These are phyloP conservation scores for Tympanuchus pallidicinctus DNA, from an alignment of 2,113 vertebrate species.

Conservation along the genomic window DNA sequence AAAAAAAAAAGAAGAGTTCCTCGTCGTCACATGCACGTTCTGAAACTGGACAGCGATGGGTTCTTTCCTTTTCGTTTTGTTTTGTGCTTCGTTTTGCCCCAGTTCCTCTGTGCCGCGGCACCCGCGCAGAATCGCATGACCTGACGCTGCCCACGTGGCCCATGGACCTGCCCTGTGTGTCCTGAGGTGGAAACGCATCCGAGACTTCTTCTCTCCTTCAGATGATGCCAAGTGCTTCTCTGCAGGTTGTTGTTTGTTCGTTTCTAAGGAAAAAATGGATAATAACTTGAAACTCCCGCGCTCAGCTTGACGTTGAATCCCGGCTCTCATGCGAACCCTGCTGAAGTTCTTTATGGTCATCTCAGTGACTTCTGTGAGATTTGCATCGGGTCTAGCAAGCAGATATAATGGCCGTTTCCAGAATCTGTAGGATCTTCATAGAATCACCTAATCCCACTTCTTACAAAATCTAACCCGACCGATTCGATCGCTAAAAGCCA, in stretches of 20 bases:
- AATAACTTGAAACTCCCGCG: conserved; percentile 66
- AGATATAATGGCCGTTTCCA: not conserved
- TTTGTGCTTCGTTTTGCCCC: conserved; percentile 10
- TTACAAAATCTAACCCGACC: not conserved
- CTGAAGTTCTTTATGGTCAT: not conserved
- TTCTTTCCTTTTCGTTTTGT: conserved; percentile 31
- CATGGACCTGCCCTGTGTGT: not conserved
- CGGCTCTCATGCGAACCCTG: not conserved
- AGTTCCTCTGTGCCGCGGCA: conserved; percentile 18
- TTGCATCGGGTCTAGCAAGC: not conserved
- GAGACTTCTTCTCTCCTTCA: not conserved
- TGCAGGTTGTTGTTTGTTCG: not conserved
- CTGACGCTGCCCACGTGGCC: conserved; percentile 37
- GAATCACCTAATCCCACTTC: fast-evolving
- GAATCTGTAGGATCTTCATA: not conserved
- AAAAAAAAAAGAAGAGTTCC: conserved; percentile 36
- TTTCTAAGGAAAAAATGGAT: not conserved
- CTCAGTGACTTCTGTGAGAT: not conserved
- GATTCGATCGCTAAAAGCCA: conserved; percentile 41
- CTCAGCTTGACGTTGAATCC: conserved; percentile 11
- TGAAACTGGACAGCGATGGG: conserved; percentile 87
- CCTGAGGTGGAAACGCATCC: not conserved
- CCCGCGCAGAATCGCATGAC: conserved; percentile 79
- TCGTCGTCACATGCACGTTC: conserved; percentile 89
- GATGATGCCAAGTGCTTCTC: not conserved